Percentiles rank a stretch among this genome's conserved stretches.
Conservation (phyloP, 2,797 vertebrate genomes). For the Glossophaga mutica region DNA sequence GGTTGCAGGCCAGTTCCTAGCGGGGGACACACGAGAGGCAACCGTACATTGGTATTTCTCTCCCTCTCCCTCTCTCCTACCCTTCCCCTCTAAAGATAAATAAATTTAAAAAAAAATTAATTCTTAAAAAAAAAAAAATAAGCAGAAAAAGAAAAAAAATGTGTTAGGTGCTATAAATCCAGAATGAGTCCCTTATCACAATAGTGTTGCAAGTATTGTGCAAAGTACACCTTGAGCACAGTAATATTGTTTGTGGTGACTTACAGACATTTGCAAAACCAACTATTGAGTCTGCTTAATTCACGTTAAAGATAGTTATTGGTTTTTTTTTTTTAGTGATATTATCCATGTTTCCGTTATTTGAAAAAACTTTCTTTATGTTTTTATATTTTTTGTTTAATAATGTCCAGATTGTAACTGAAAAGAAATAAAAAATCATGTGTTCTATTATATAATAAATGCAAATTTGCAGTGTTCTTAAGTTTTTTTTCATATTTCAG, state of each 20-base stretch:
- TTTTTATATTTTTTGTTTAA: not conserved
- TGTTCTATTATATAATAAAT: not conserved
- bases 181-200: not conserved
- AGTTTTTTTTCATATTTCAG: not conserved
- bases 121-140: no score
- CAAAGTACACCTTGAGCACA: not conserved
- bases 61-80: no score
- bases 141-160: not conserved
- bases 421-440: not conserved
- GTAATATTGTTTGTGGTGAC: not conserved
- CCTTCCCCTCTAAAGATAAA: no score
- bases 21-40: no score
- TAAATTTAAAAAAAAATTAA: no score
- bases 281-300: not conserved
- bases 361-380: not conserved
- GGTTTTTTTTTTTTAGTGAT: not conserved
- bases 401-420: not conserved
- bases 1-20: no score
- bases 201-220: not conserved
- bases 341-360: not conserved
- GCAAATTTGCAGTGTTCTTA: not conserved
- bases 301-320: not conserved
- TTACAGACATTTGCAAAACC: not conserved
- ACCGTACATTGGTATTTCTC: no score
- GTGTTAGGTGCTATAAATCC: not conserved